Percentiles rank a stretch among this genome's conserved stretches.
These are phyloP conservation scores for Drosophila sulfurigaster DNA, from an alignment of 1,140 invertebrate genomes.

Conservation along the genomic window DNA sequence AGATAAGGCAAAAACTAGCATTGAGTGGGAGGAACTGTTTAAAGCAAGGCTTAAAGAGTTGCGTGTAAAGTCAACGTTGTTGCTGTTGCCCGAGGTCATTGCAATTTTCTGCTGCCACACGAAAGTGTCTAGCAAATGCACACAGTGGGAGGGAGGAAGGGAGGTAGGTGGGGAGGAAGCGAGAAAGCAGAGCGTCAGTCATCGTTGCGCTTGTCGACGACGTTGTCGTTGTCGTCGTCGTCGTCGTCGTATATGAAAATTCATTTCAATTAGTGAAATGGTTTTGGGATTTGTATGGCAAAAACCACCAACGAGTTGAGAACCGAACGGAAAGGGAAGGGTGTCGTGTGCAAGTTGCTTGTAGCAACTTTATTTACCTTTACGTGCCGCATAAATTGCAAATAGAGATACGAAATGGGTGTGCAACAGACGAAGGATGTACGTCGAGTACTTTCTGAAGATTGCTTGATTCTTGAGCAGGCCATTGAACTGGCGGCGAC, in stretches of 20 bases:
- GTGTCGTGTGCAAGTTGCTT: slow-evolving; percentile 61
- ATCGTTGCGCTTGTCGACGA: slow-evolving; percentile 21
- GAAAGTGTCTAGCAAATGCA: slow-evolving; percentile 58
- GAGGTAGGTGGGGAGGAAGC: too few relatives aligned
- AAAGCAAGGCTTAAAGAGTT: slow-evolving; percentile 30
- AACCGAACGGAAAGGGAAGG: background rate
- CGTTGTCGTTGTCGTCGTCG: slow-evolving; percentile 18
- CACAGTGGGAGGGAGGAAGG: background rate
- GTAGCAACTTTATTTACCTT: slow-evolving; percentile 79
- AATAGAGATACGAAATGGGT: slow-evolving; percentile 67
- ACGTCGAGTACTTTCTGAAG: slow-evolving; percentile 22
- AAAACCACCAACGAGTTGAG: slow-evolving; percentile 50
- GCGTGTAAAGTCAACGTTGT: slow-evolving; percentile 31
- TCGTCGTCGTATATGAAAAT: slow-evolving; percentile 70
- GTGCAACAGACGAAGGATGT: slow-evolving; percentile 32
- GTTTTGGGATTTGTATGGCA: slow-evolving; percentile 81
- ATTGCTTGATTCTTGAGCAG: slow-evolving; percentile 43
- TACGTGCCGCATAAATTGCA: slow-evolving; percentile 72
- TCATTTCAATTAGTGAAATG: slow-evolving; percentile 84
- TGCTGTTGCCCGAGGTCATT: slow-evolving; percentile 71
- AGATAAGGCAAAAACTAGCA: background rate
- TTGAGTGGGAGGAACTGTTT: background rate
- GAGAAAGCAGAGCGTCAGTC: background rate
- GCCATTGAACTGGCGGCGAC: slow-evolving; percentile 58
- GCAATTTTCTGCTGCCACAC: slow-evolving; percentile 67